These are phyloP conservation scores for Mycetomoellerius zeteki DNA, from an alignment of 1,140 invertebrate species.

Conservation along the genomic window DNA sequence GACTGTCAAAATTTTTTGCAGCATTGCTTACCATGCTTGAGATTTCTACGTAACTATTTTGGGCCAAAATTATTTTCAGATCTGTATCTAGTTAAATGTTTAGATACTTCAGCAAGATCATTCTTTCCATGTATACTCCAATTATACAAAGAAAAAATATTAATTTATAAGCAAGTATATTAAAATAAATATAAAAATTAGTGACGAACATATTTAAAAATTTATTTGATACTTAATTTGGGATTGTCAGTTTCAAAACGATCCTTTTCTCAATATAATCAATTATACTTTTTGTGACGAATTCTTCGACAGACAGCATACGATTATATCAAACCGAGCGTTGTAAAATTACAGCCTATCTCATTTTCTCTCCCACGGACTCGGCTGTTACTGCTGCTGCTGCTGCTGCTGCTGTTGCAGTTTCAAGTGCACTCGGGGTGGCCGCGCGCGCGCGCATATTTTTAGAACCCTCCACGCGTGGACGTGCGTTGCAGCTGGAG, in stretches of 20 bases:
- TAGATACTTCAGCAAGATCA: no score
- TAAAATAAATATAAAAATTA: neutral
- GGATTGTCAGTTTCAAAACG: neutral
- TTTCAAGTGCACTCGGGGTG: constrained; percentile 79
- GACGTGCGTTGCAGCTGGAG: constrained; percentile 78
- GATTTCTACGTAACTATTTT: no score
- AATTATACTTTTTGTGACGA: neutral
- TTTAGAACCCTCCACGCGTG: constrained; percentile 76
- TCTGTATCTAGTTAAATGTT: no score
- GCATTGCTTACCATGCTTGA: no score
- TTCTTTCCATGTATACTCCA: no score
- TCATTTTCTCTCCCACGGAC: constrained; percentile 34
- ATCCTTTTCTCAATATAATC: neutral
- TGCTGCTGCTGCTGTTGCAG: constrained; percentile 47
- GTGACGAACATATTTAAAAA: no score
- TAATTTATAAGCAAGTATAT: neutral
- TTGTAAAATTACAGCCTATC: constrained; percentile 64
- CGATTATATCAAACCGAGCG: neutral
- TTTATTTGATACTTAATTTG: neutral
- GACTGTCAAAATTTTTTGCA: no score
- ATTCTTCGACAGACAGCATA: neutral
- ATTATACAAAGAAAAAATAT: no score
- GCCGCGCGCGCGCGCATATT: constrained; percentile 73
- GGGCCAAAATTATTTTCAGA: no score
- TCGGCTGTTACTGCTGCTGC: neutral